These are phyloP conservation scores for Syngnathus scovelli DNA, from an alignment of 2,113 vertebrate species.

Conservation along the genomic window DNA sequence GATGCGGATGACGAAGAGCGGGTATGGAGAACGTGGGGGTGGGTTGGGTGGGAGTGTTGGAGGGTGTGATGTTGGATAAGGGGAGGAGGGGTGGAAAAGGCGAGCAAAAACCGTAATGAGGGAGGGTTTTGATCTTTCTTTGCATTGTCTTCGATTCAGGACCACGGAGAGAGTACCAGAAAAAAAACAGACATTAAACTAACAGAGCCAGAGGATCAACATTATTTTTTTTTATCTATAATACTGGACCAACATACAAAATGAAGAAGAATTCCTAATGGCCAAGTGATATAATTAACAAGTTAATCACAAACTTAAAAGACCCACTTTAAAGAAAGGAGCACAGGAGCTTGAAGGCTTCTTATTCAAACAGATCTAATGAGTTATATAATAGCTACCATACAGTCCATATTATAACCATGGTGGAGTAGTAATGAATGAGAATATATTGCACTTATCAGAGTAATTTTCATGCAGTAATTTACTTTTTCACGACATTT, in stretches of 20 bases:
- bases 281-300: not conserved
- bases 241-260: not conserved
- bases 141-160: constrained; percentile 36
- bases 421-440: no score
- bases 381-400: no score
- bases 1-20: constrained; percentile 25
- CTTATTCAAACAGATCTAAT: not conserved
- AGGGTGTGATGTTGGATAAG: constrained; percentile 1
- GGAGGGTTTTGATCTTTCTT: not conserved
- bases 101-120: constrained; percentile 5
- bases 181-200: not conserved
- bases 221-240: no score
- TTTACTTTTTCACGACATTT: no score
- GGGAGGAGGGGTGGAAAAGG: not conserved
- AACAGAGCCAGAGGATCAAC: not conserved
- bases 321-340: not conserved
- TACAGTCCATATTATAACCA: no score
- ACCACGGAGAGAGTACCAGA: constrained; percentile 57
- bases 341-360: not conserved
- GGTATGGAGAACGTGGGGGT: constrained; percentile 2
- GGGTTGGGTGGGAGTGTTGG: constrained; percentile 4
- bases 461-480: no score
- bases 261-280: not conserved
- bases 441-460: no score
- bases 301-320: not conserved